These are phyloP conservation scores for Eurystomus gularis DNA, from an alignment of 2,113 vertebrate genomes.

Conservation along the genomic window DNA sequence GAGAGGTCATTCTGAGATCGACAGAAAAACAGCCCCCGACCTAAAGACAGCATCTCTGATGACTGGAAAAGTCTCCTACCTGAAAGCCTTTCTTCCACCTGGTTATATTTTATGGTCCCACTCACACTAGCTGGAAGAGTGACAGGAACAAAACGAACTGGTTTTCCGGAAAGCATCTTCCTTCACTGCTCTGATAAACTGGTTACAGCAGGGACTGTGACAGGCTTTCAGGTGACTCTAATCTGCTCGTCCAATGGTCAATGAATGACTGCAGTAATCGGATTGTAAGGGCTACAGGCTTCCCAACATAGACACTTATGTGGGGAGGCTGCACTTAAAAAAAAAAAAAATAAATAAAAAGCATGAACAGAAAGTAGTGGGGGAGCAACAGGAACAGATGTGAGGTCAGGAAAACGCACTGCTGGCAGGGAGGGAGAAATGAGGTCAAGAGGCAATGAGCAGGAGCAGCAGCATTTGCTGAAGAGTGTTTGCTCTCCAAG, in stretches of 20 bases:
- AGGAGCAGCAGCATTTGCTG: neutral
- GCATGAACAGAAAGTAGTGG: neutral
- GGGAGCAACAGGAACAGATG: neutral
- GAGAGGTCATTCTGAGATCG: neutral
- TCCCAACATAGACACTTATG: constrained; percentile 39
- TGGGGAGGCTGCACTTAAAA: neutral
- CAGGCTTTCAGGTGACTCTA: constrained; percentile 63
- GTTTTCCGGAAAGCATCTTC: constrained; percentile 49
- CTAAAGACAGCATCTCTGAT: neutral
- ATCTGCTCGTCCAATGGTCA: constrained; percentile 43
- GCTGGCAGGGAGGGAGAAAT: neutral
- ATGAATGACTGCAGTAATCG: constrained; percentile 55
- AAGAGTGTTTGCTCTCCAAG: neutral
- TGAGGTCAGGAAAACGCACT: neutral
- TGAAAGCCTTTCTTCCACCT: constrained; percentile 40
- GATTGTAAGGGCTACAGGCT: constrained; percentile 57
- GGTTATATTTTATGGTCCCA: neutral
- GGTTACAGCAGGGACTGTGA: constrained; percentile 15
- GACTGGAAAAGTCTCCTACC: constrained; percentile 48
- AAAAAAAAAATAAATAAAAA: neutral
- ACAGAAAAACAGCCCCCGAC: neutral
- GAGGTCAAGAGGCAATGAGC: neutral
- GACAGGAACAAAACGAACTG: constrained; percentile 2
- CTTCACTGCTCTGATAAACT: constrained; percentile 16
- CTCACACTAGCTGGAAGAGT: neutral